These are phyloP conservation scores for Oxyruncus cristatus DNA, from an alignment of 2,113 vertebrate genomes.

Conservation along the genomic window DNA sequence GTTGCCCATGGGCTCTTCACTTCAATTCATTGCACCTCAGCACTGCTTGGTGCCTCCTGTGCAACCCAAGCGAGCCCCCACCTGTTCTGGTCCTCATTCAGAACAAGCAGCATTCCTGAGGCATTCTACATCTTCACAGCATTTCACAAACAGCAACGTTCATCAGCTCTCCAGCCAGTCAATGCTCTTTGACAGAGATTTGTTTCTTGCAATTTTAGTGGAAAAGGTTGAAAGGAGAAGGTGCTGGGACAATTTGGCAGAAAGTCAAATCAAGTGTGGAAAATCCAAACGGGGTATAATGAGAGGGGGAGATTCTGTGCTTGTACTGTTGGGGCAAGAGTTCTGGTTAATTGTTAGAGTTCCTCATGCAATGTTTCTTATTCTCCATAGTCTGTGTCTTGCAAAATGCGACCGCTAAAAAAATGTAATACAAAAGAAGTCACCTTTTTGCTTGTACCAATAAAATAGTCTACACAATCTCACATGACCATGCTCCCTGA, in stretches of 20 bases:
- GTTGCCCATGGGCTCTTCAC: background rate
- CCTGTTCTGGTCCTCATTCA: background rate
- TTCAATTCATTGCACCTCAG: background rate
- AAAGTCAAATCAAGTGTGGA: conserved; percentile 13
- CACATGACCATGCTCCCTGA: background rate
- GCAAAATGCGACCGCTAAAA: background rate
- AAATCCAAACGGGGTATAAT: conserved; percentile 23
- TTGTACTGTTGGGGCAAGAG: background rate
- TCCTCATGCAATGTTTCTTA: background rate
- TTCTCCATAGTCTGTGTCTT: background rate
- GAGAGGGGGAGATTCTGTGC: conserved; percentile 34
- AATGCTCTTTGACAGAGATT: background rate
- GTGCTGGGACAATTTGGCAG: conserved; percentile 6
- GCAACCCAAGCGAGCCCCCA: background rate
- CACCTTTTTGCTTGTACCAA: background rate
- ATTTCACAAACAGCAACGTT: background rate
- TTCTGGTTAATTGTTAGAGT: conserved; percentile 35
- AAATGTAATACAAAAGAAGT: background rate
- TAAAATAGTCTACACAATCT: background rate
- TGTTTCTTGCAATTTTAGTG: background rate
- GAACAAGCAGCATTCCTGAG: background rate
- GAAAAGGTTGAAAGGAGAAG: conserved; percentile 17
- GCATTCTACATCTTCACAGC: background rate
- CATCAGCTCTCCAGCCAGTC: background rate
- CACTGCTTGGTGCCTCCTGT: background rate